Conservation (phyloP, 2,888 invertebrate species). For the Machimus atricapillus region DNA sequence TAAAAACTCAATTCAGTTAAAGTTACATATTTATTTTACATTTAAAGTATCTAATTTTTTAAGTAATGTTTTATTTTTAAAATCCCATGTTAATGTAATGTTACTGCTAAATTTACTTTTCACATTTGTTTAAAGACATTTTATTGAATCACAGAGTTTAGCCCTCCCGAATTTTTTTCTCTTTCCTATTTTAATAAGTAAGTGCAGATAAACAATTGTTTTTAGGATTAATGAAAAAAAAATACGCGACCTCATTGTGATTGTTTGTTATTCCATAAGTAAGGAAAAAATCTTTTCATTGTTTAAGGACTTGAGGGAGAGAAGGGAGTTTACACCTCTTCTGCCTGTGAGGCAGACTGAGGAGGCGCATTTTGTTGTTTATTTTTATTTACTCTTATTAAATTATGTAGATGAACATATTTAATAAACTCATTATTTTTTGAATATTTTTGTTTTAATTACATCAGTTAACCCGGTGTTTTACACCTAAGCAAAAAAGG, state of each 20-base stretch:
- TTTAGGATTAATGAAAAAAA: neutral
- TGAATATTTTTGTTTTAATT: neutral
- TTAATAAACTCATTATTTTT: slow-evolving; percentile 15
- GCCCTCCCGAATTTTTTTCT: neutral
- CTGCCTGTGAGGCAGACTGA: neutral
- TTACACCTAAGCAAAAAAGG: neutral
- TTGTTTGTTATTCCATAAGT: slow-evolving; percentile 36
- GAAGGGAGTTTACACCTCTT: neutral
- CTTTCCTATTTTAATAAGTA: neutral
- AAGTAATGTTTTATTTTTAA: neutral
- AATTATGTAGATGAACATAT: slow-evolving; percentile 6
- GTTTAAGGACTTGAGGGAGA: neutral
- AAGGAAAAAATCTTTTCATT: neutral
- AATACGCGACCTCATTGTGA: slow-evolving; percentile 9
- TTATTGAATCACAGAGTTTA: neutral
- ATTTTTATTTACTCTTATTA: slow-evolving; percentile 12
- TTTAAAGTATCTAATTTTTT: neutral
- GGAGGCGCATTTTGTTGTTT: slow-evolving; percentile 22
- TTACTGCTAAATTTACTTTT: neutral
- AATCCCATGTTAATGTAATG: neutral
- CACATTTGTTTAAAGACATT: neutral
- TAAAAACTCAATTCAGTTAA: neutral
- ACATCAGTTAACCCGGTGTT: neutral
- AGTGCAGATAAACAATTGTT: neutral
- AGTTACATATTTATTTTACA: slow-evolving; percentile 1